Evolutionary conservation across 2,888 invertebrate genomes (phyloP), one percentile per base, ranked within the genome.

Genomic region (Parnassius orleans): DNA sequence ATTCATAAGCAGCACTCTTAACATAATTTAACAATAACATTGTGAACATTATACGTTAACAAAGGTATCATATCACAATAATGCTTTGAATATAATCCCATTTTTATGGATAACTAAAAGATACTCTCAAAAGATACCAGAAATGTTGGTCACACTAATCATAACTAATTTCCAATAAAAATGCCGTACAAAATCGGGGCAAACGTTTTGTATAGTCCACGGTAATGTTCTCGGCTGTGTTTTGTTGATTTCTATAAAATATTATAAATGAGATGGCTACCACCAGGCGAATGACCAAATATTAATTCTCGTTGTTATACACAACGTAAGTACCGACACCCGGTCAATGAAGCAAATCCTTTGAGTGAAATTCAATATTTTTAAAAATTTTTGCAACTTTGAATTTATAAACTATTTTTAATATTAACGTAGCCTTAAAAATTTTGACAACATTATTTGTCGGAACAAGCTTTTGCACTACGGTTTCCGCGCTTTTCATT

Each of bases 161-260:
- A 78, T 83, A 81, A 86, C 78, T 80, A 81, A 86, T 85, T 83
- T 80, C 80, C 78, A 79, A 84, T 85, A 83, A 88, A 87, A 79
- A 81, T 71, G 73, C 75, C 74, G 74, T 77, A 80, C 73, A 74
- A 73, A 89, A 84, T 78, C 88, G 83, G 84, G 78, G 79, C 90
- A 84, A 68, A 70, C 70, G 77, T 77, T 80, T 84, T 85, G 84
- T 89, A 81, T 80, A 72, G 73, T 74, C 75, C 70, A 84, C 77
- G 81, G 86, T 89, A 88, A 90, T 88, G 89, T 88, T 84, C 81
- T 78, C 86, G 75, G 79, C 79, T 86, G 79, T 84, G 86, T 90
- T 87, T 90, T 89, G 91, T 90, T 91, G 91, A 90, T 90, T 91
- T 90, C 91, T 90, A 87, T 90, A 89, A 91, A 90, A 89, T 90